A percentile compares a stretch with the other conserved stretches of the same genome.
Conservation (phyloP, 2,113 vertebrate genomes). For the Psephotus haematonotus region DNA sequence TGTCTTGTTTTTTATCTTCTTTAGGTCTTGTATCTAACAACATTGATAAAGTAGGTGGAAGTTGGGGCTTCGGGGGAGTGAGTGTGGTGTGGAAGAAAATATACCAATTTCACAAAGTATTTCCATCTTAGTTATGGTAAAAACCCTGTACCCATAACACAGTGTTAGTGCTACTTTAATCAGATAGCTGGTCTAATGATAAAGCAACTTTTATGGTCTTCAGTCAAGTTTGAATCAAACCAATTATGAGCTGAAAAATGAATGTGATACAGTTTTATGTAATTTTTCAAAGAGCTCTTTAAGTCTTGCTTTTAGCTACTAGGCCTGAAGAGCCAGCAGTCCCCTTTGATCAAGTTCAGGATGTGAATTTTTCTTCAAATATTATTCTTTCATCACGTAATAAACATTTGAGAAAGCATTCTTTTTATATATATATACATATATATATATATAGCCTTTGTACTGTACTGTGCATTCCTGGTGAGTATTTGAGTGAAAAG, state of each 20-base stretch:
- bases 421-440: conserved; percentile 31
- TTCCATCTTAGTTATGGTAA: conserved; percentile 21
- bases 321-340: conserved; percentile 35
- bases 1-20: conserved; percentile 20
- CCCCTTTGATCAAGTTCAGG: conserved; percentile 24
- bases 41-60: conserved; percentile 30
- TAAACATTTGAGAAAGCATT: conserved; percentile 61
- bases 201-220: neutral
- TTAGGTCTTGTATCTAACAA: conserved; percentile 54
- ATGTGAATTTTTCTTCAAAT: conserved; percentile 27
- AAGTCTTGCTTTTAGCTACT: conserved; percentile 37
- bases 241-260: neutral
- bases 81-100: conserved; percentile 46
- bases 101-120: neutral
- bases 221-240: neutral
- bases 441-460: conserved; percentile 34
- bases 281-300: conserved; percentile 42
- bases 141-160: neutral
- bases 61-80: neutral
- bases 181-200: conserved; percentile 2
- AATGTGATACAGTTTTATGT: neutral
- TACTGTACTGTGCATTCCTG: conserved; percentile 30
- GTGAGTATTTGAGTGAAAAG: conserved; percentile 12
- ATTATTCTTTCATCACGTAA: conserved; percentile 50
- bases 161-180: conserved; percentile 16